phyloP scores from a whole-genome alignment of 2,113 vertebrate species.

The Prionailurus bengalensis region DNA sequence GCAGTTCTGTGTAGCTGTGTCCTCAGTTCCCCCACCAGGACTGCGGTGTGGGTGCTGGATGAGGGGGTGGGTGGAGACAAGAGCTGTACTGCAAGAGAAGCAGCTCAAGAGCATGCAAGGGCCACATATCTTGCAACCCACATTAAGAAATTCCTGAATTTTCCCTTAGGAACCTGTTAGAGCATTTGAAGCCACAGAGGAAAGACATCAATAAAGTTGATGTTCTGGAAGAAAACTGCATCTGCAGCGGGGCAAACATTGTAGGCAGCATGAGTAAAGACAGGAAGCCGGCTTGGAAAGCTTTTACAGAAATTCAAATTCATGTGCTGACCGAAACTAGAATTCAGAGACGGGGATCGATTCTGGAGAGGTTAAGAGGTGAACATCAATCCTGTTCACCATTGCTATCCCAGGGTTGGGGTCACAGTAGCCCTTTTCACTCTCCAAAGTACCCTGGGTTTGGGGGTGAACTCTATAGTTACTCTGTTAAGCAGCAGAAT shows the following conservation, averaged over 20 bases:
- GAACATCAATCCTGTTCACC: neutral
- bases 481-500: neutral
- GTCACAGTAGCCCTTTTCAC: neutral
- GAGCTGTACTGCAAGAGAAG: neutral
- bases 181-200: neutral
- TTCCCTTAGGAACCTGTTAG: neutral
- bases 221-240: neutral
- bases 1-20: accelerated
- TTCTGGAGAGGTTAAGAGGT: neutral
- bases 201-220: neutral
- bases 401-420: neutral
- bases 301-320: neutral
- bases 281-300: neutral
- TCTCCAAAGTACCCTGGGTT: neutral
- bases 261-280: neutral
- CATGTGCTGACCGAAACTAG: neutral
- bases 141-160: neutral
- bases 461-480: neutral
- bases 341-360: neutral
- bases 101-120: neutral
- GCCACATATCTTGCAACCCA: neutral
- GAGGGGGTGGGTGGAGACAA: neutral
- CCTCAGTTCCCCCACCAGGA: no score
- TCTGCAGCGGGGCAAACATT: neutral
- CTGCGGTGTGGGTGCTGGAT: neutral